Percentiles rank a stretch among this genome's conserved stretches.
Evolutionary conservation across 92 coral and sea anemone genomes (phyloP).

Genomic region (Chrysogorgia sp.): DNA sequence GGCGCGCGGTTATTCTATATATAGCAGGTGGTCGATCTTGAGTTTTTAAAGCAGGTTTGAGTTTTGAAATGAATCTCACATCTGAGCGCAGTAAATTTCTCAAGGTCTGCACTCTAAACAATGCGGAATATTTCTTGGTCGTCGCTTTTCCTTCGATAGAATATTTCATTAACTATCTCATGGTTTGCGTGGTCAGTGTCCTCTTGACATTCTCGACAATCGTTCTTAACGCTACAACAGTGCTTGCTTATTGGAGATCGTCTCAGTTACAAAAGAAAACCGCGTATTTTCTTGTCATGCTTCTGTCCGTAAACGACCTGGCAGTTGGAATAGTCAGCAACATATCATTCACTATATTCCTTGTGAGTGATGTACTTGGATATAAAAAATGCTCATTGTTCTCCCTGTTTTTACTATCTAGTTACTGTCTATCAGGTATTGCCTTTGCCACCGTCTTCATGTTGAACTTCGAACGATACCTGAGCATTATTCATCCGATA

Average conservation of each 20-base stretch:
- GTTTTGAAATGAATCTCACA: background rate
- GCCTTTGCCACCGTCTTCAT: background rate
- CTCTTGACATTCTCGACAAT: background rate
- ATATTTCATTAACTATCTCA: background rate
- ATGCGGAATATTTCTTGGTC: background rate
- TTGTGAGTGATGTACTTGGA: background rate
- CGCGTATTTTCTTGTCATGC: slow-evolving; percentile 3
- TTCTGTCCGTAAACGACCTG: slow-evolving; percentile 2
- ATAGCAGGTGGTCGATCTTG: no score
- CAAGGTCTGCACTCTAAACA: background rate
- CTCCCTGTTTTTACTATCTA: no score
- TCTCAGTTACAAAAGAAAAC: background rate
- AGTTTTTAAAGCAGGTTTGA: no score
- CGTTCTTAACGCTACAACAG: background rate
- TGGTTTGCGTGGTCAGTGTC: background rate
- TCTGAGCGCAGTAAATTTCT: background rate
- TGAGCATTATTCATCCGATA: slow-evolving; percentile 1
- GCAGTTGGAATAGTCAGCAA: background rate
- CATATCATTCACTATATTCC: background rate
- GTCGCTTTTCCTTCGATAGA: background rate
- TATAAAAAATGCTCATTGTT: background rate
- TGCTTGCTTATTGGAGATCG: slow-evolving; percentile 2
- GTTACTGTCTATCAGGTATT: background rate
- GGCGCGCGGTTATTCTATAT: no score
- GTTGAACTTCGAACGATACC: background rate